A percentile compares a stretch with the other conserved stretches of the same genome.
phyloP scores from a whole-genome alignment of 2,797 vertebrate genomes.

The Galaxias olidus region DNA sequence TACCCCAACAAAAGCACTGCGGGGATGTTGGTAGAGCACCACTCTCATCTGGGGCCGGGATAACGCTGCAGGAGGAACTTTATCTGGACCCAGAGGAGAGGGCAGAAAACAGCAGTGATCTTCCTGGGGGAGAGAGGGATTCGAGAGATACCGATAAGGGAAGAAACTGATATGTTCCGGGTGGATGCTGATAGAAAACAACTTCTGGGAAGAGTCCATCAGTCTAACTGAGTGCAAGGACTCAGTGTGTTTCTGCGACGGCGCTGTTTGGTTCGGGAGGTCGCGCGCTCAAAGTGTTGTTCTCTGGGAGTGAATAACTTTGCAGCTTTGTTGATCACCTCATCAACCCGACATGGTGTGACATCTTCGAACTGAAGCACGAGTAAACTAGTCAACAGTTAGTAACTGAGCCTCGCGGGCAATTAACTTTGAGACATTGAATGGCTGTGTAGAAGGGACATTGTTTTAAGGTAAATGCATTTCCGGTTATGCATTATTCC shows the following conservation, averaged over 20 bases:
- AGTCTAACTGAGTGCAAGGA: constrained; percentile 27
- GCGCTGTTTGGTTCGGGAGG: constrained; percentile 45
- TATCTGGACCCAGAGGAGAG: constrained; percentile 47
- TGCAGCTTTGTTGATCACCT: constrained; percentile 39
- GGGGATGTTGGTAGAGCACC: constrained; percentile 61
- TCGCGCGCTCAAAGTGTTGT: constrained; percentile 26
- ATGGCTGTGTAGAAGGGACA: constrained; percentile 21
- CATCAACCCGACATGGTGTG: constrained; percentile 21
- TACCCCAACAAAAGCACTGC: constrained; percentile 60
- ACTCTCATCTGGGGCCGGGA: constrained; percentile 55
- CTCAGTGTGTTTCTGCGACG: constrained; percentile 13
- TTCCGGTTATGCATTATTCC: not conserved
- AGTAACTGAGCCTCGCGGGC: not conserved
- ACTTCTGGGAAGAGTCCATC: constrained; percentile 33
- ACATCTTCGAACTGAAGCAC: constrained; percentile 1
- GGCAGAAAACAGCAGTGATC: constrained; percentile 21
- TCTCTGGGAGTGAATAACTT: constrained; percentile 45
- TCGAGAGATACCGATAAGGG: constrained; percentile 38
- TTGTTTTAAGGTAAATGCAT: constrained; percentile 33
- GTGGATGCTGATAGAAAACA: constrained; percentile 40
- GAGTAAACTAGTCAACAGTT: constrained; percentile 1
- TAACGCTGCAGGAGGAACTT: constrained; percentile 43
- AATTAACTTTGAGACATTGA: constrained; percentile 13
- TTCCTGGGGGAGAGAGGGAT: constrained; percentile 29
- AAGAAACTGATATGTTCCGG: constrained; percentile 41